Conservation (phyloP, 92 coral and sea anemone species). For the Epizoanthus scotinus region DNA sequence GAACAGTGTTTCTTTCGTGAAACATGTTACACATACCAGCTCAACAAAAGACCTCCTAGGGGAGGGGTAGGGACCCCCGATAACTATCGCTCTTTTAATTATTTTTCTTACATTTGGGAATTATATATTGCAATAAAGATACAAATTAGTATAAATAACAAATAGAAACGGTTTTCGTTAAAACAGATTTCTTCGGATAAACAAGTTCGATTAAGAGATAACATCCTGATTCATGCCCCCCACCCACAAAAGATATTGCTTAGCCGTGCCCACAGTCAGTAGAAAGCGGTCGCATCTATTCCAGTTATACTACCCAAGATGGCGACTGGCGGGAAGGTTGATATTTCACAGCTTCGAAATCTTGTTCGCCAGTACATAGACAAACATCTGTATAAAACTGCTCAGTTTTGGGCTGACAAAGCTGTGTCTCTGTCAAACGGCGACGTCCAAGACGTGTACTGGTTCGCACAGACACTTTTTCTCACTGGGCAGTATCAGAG, state of each 20-base stretch:
- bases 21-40: conserved; percentile 31
- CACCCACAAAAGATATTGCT: conserved; percentile 29
- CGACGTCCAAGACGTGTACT: conserved; percentile 95
- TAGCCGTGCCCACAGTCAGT: conserved; percentile 30
- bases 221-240: not conserved
- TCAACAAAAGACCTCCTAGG: not conserved
- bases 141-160: too few species aligned
- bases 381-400: conserved; percentile 94
- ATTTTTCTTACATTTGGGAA: too few species aligned
- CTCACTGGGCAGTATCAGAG: conserved; percentile 88
- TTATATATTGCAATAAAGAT: too few species aligned
- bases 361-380: conserved; percentile 96
- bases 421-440: conserved; percentile 92
- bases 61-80: conserved; percentile 10
- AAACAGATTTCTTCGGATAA: not conserved
- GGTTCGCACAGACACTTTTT: conserved; percentile 93
- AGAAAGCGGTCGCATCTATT: conserved; percentile 60
- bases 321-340: conserved; percentile 99
- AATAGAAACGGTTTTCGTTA: not conserved
- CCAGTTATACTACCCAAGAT: conserved; percentile 57
- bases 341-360: conserved; percentile 95
- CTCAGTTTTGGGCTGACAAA: conserved; percentile 98
- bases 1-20: not conserved
- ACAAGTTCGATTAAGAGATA: not conserved
- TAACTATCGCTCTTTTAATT: too few species aligned